A percentile compares a stretch with the other conserved stretches of the same genome.
These are phyloP conservation scores for Podarcis siculus DNA, from an alignment of 2,797 vertebrate genomes.

Conservation along the genomic window DNA sequence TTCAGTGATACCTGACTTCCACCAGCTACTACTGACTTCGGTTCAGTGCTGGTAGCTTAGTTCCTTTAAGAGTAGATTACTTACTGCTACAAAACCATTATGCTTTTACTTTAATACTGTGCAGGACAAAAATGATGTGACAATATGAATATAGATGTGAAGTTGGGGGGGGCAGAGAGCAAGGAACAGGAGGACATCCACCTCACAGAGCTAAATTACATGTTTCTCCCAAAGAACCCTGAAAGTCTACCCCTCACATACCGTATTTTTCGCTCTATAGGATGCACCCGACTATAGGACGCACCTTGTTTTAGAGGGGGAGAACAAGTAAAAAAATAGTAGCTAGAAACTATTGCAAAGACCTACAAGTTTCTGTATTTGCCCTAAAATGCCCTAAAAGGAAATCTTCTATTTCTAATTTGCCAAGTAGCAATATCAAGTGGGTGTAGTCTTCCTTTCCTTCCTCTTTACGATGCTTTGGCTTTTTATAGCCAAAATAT, in stretches of 20 bases:
- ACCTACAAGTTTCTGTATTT: constrained; percentile 15
- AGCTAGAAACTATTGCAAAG: constrained; percentile 11
- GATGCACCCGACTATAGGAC: no score
- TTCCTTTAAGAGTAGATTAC: not conserved
- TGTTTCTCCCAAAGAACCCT: no score
- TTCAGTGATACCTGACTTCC: not conserved
- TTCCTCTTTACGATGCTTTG: not conserved
- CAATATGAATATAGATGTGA: no score
- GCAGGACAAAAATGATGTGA: not conserved
- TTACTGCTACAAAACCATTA: not conserved
- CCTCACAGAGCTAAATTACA: no score
- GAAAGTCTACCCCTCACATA: no score
- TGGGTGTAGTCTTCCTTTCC: not conserved
- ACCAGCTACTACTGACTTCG: not conserved
- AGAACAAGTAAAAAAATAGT: no score
- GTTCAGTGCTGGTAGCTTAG: not conserved
- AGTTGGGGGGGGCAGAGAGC: no score
- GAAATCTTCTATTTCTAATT: not conserved
- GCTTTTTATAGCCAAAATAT: not conserved
- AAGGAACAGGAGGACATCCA: no score
- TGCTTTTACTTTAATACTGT: not conserved
- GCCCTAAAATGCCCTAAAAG: not conserved
- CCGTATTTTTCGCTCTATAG: no score
- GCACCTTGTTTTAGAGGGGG: no score
- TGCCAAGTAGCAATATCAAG: not conserved